Evolutionary conservation across 2,113 vertebrate species (phyloP), one percentile per base, ranked within the genome.

Genomic region (Dasypus novemcinctus): DNA sequence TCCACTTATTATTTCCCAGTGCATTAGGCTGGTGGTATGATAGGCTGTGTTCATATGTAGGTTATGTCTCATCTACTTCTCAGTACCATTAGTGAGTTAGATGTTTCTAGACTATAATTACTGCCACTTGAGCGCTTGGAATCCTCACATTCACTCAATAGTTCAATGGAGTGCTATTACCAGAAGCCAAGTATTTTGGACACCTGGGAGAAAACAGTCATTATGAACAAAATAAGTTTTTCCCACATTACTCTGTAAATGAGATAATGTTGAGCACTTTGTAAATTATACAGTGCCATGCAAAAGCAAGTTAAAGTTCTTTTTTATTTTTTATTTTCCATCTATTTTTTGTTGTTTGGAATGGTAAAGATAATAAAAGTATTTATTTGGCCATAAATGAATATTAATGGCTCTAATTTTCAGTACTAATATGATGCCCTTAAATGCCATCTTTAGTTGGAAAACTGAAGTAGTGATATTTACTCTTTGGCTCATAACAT

Each of bases 1-100:
- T 78, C 69, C 75, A 94, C 69, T 97, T 96, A 93, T 88, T 74
- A 87, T 96, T 97, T 97, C 61, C 66, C 61, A 94, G 90, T 74
- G 66, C 75, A 78, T 96, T 96, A 86, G 41, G 71, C 87, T 93
- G 36, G n/a, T 92, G 54, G 61, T 64, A 75, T 79, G 95, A 95
- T 90, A 86, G 61, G 49, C n/a, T 96, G n/a, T 87, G 78, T 96
- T 96, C 46, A 75, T 49, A 94, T 92, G 21, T 69, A 88, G 46
- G 33, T 79, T 97, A 68, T 81, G 18, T 91, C 84, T 96, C 25
- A 90, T 95, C 33, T 96, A 96, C 63, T 96, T 87, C 93, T 94
- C 49, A 93, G 61, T 90, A 84, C 29, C 90, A 93, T 93, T 94
- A 93, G 54, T 78, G 68, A 84, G 36, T 84, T 94, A 92, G 79